Base-by-base conservation (phyloP, 1,140 invertebrate species). In the Marisa cornuarietis region DNA sequence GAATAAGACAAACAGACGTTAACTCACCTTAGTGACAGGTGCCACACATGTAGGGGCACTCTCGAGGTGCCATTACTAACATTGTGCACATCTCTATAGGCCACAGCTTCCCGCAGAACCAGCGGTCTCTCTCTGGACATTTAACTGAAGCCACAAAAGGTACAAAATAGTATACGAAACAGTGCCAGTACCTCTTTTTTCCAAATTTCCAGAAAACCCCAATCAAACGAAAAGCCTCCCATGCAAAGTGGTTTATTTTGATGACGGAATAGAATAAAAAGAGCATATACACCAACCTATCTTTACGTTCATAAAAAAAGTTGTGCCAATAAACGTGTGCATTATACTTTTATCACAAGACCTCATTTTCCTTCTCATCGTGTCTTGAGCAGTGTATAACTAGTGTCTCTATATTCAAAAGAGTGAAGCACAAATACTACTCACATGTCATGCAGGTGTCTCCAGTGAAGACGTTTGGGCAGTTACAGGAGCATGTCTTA, bases 11-110 rank as follows among this genome's bases (percentile, higher is more conserved):
- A 18, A 11, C 54, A 58, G 4, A 58, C 13, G 22, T 72, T 42
- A 72, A 26, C 71, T 72, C 31, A 72, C 71, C 26, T 11, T 9
- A 1, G 4, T 4, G 8, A n/a, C 71, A 72, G 9, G 49, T 11
- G 24, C 51, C 42, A n/a, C 71, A 72, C 71, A 72, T 72, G 49
- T 72, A 72, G 26, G 71, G 71, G 31, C 71, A 72, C 71, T 72
- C 49, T 14, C 2, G 1, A 26, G 71, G 26, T 16, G 22, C 71
- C 14, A 16, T 8, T 11, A 0, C 16, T 7, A 26, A 49, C 51
- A 16, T 72, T 22, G 20, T 42, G 51, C 71, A 72, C 14, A 11
- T 4, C 10, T 11, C 0, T n/a, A 1, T 13, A 6, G 22, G 5
- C 31, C 51, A 72, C 31, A 10, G 22, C 1, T 1, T 13, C 14